Evolutionary conservation across 1,140 invertebrate genomes (phyloP).

Genomic region (Dendrolimus kikuchii): DNA sequence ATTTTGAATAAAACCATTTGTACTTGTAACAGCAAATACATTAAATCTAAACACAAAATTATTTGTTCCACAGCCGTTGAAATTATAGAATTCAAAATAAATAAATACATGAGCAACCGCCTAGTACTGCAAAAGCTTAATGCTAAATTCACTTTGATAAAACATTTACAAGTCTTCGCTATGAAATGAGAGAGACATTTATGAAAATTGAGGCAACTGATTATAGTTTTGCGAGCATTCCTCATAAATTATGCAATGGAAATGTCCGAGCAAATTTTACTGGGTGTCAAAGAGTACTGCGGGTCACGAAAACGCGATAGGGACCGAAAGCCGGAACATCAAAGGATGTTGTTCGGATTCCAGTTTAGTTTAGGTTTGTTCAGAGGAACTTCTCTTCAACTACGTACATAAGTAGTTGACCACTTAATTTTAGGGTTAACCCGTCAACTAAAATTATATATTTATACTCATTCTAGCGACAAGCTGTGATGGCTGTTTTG

Average conservation of each 20-base stretch:
- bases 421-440: too few relatives aligned
- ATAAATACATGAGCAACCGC: too few relatives aligned
- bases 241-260: conserved; percentile 9
- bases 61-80: too few relatives aligned
- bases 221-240: conserved; percentile 3
- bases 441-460: too few relatives aligned
- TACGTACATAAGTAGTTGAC: conserved; percentile 12
- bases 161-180: conserved; percentile 1
- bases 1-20: too few relatives aligned
- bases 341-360: conserved; percentile 13
- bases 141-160: not conserved
- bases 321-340: conserved; percentile 11
- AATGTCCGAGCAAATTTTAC: conserved; percentile 8
- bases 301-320: not conserved
- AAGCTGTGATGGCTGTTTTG: too few relatives aligned
- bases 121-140: not conserved
- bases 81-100: too few relatives aligned
- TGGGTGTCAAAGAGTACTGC: not conserved
- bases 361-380: conserved; percentile 13
- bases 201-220: conserved; percentile 3
- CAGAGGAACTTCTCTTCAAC: conserved; percentile 11
- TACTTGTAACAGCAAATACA: too few relatives aligned
- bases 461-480: too few relatives aligned
- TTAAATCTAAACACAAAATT: too few relatives aligned
- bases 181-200: conserved; percentile 10